Percentiles rank a stretch among this genome's conserved stretches.
Evolutionary conservation across 1,140 invertebrate species (phyloP).

Genomic region (Orius insidiosus): DNA sequence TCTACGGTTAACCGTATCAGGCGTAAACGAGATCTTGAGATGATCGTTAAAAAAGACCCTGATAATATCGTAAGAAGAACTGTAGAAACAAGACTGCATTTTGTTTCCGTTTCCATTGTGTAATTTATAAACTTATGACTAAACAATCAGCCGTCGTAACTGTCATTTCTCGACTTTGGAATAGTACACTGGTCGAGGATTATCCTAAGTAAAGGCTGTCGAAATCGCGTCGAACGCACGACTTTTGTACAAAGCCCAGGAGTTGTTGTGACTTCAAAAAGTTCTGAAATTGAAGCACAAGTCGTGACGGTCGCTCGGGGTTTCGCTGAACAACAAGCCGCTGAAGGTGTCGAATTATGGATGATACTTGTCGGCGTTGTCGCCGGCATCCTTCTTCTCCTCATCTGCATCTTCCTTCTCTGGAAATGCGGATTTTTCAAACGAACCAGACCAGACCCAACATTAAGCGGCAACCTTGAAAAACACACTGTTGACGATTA

Average conservation of each 20-base stretch:
- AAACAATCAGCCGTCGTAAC: slow-evolving; percentile 59
- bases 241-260: slow-evolving; percentile 45
- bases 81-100: slow-evolving; percentile 62
- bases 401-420: slow-evolving; percentile 54
- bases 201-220: slow-evolving; percentile 69
- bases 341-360: slow-evolving; percentile 57
- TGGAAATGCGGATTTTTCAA: slow-evolving; percentile 85
- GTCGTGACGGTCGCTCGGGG: slow-evolving; percentile 61
- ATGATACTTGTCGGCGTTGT: slow-evolving; percentile 65
- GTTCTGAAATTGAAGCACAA: slow-evolving; percentile 45
- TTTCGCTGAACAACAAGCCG: slow-evolving; percentile 40
- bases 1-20: neutral
- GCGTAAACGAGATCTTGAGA: slow-evolving; percentile 42
- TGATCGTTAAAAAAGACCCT: slow-evolving; percentile 33
- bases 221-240: slow-evolving; percentile 58
- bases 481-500: slow-evolving; percentile 53
- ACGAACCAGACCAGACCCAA: slow-evolving; percentile 54
- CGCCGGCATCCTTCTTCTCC: slow-evolving; percentile 58
- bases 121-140: slow-evolving; percentile 53
- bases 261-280: slow-evolving; percentile 53
- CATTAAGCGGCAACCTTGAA: slow-evolving; percentile 50
- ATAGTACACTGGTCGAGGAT: slow-evolving; percentile 72
- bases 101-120: slow-evolving; percentile 70
- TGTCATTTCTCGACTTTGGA: slow-evolving; percentile 46
- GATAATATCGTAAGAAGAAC: slow-evolving; percentile 27